Evolutionary conservation across 2,888 invertebrate genomes (phyloP).

Genomic region (Pachliopta kotzebuea): DNA sequence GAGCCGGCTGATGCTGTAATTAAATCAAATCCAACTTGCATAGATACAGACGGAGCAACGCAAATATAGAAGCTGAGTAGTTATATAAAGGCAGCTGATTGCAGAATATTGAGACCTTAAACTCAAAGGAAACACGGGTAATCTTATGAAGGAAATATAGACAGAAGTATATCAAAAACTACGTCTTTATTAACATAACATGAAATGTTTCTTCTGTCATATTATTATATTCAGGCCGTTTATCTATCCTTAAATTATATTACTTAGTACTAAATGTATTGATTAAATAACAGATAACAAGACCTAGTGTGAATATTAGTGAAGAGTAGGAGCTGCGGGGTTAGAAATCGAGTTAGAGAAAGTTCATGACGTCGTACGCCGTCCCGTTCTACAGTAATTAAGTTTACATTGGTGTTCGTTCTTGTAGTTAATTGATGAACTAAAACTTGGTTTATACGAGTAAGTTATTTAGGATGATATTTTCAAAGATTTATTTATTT

Average conservation of each 20-base stretch:
- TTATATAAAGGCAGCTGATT: not conserved
- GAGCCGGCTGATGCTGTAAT: not conserved
- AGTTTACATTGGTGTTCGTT: constrained; percentile 10
- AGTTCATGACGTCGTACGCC: constrained; percentile 1
- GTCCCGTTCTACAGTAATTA: constrained; percentile 8
- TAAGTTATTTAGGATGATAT: not conserved
- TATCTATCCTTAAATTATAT: too few species aligned
- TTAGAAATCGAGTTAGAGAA: constrained; percentile 4
- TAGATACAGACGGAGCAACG: not conserved
- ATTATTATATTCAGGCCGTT: not conserved
- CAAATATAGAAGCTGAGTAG: not conserved
- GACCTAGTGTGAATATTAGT: not conserved
- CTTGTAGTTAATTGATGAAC: constrained; percentile 9
- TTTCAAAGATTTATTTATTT: too few species aligned
- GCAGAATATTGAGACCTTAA: not conserved
- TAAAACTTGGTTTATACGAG: not conserved
- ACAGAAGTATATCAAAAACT: not conserved
- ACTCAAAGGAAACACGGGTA: not conserved
- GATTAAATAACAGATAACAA: not conserved
- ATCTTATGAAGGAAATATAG: not conserved
- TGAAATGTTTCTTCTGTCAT: not conserved
- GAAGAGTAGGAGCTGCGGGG: not conserved
- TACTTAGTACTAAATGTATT: not conserved
- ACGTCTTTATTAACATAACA: too few species aligned
- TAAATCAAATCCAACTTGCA: constrained; percentile 6